Evolutionary conservation across 2,113 vertebrate species (phyloP).

Genomic region (Sturnus vulgaris): DNA sequence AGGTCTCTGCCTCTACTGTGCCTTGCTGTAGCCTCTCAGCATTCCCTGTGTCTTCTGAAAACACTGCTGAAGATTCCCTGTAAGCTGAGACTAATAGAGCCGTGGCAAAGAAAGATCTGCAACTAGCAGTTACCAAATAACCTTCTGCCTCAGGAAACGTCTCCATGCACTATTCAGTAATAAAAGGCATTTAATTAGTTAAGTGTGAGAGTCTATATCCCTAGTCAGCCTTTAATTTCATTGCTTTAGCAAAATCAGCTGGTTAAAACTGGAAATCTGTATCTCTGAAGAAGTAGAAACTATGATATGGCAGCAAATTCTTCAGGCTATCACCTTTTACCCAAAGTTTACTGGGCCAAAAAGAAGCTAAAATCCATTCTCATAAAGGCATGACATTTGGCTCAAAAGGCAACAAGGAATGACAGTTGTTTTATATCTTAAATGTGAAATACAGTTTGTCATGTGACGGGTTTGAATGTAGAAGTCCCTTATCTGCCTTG

Average conservation of each 20-base stretch:
- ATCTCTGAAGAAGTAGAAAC: background rate
- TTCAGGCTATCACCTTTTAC: background rate
- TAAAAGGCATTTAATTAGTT: background rate
- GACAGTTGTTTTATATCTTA: background rate
- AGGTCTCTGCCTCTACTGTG: background rate
- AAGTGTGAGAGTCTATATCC: background rate
- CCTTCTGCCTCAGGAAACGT: background rate
- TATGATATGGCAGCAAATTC: background rate
- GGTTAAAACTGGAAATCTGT: background rate
- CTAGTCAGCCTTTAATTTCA: background rate
- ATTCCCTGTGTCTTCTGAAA: background rate
- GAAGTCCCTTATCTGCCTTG: background rate
- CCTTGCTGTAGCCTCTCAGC: accelerated
- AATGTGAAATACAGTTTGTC: background rate
- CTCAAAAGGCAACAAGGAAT: background rate
- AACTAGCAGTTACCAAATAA: background rate
- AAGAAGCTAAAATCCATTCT: background rate
- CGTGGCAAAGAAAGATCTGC: background rate
- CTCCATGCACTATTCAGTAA: background rate
- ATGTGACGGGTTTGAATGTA: background rate
- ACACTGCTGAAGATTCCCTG: background rate
- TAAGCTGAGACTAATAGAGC: background rate
- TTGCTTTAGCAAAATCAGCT: background rate
- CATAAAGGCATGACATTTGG: background rate
- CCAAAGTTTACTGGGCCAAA: background rate